Base-by-base conservation (phyloP, 2,888 invertebrate species). In the Aromia moschata region DNA sequence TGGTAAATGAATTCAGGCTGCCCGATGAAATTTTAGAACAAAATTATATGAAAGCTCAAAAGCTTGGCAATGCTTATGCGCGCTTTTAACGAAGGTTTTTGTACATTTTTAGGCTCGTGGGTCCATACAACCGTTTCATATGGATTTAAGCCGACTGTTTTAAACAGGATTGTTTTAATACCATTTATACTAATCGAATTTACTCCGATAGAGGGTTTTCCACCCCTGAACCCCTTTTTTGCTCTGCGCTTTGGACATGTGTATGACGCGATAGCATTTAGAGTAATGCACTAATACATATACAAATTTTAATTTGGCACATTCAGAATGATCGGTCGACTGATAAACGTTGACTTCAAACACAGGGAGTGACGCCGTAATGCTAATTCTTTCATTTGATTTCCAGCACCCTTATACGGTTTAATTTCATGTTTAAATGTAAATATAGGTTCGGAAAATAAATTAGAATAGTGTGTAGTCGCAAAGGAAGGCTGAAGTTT, bases 111-210 rank as follows among this genome's bases (percentile, higher is more conserved):
- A 58, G 67, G 65, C 67, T 68, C 61, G 60, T 59, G 62, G 58
- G 58, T 59, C 54, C 63, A 62, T 66, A 60, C 55, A 59, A 61
- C 49, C 49, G 59, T 61, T 68, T 63, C 64, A 62, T 64, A 68
- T 64, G 69, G 74, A 72, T 72, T 75, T 76, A 72, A 70, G 72
- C 74, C 70, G 71, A 62, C 68, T 64, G 62, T 64, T 80, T 76
- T 78, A 81, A 83, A 83, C 80, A 79, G 83, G 83, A 84, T 84
- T 84, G 84, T 84, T 84, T 83, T 84, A 84, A 84, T 84, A 81
- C 83, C 82, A 82, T 84, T 83, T 82, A 81, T 82, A 81, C 83
- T 83, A 84, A 84, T 84, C 83, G 84, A 84, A 84, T 84, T 83
- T 83, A 80, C 78, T 74, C 74, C 69, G 75, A 77, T 77, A 76